A percentile compares a stretch with the other conserved stretches of the same genome.
These are phyloP conservation scores for Atherinomorus stipes DNA, from an alignment of 2,113 vertebrate genomes.

Conservation along the genomic window DNA sequence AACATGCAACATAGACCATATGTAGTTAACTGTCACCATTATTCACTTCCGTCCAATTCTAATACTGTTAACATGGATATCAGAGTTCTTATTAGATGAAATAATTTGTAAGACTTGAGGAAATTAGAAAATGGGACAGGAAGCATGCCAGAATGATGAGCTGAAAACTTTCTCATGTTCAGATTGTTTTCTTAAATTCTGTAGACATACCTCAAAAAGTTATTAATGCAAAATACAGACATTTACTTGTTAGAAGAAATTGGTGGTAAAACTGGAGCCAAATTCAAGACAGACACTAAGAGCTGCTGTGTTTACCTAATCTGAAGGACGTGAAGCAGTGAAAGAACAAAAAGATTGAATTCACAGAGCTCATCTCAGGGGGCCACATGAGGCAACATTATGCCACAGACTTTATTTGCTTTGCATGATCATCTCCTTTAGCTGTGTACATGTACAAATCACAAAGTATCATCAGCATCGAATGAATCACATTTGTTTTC, in stretches of 20 bases:
- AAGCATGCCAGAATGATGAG: not conserved
- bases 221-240: not conserved
- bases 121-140: not conserved
- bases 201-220: not conserved
- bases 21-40: no score
- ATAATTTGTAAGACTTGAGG: no score
- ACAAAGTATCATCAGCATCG: slow-evolving; percentile 29
- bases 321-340: not conserved
- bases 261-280: not conserved
- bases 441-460: slow-evolving; percentile 47
- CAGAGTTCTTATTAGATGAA: no score
- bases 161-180: not conserved
- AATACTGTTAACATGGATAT: no score
- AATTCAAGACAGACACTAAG: not conserved
- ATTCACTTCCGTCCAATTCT: no score
- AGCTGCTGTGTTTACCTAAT: not conserved
- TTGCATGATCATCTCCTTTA: slow-evolving; percentile 36
- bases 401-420: slow-evolving; percentile 26
- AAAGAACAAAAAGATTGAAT: not conserved
- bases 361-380: not conserved
- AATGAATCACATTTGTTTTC: slow-evolving; percentile 37
- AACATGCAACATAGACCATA: no score
- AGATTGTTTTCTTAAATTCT: not conserved
- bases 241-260: not conserved
- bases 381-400: slow-evolving; percentile 13